Percentiles rank a stretch among this genome's conserved stretches.
Conservation (phyloP, 2,797 vertebrate species). For the Simalia tracyae region DNA sequence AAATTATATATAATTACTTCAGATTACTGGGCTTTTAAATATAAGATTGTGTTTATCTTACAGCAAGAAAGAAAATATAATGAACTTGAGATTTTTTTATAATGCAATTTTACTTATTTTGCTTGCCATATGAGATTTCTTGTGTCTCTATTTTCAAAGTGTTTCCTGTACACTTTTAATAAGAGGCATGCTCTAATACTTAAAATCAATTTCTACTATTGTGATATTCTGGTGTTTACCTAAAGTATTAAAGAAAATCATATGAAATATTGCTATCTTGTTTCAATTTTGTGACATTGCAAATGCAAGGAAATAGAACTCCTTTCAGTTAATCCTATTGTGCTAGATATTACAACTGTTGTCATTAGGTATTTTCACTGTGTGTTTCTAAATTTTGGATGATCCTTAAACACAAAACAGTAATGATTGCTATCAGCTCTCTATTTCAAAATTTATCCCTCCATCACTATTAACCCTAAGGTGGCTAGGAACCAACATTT, state of each 20-base stretch:
- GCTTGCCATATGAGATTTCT: not conserved
- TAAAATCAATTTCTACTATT: not conserved
- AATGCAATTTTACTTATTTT: not conserved
- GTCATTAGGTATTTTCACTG: not conserved
- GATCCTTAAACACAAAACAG: not conserved
- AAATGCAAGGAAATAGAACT: not conserved
- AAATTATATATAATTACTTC: not conserved
- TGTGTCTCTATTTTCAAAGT: not conserved
- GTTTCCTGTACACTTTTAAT: not conserved
- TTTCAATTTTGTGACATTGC: not conserved
- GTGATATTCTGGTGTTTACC: not conserved
- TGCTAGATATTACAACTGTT: not conserved
- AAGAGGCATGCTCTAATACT: not conserved
- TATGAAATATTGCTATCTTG: not conserved
- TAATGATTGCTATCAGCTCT: not conserved
- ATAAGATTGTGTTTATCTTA: not conserved
- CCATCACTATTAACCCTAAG: slow-evolving; percentile 23
- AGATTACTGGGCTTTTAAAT: not conserved
- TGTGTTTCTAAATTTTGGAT: not conserved
- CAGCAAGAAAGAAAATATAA: not conserved
- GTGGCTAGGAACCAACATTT: slow-evolving; percentile 39
- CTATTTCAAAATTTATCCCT: not conserved
- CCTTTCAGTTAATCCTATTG: not conserved
- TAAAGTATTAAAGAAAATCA: not conserved
- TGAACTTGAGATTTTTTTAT: not conserved